Evolutionary conservation across 2,888 invertebrate species (phyloP), one percentile per base, ranked within the genome.

Genomic region (Metellina segmentata): DNA sequence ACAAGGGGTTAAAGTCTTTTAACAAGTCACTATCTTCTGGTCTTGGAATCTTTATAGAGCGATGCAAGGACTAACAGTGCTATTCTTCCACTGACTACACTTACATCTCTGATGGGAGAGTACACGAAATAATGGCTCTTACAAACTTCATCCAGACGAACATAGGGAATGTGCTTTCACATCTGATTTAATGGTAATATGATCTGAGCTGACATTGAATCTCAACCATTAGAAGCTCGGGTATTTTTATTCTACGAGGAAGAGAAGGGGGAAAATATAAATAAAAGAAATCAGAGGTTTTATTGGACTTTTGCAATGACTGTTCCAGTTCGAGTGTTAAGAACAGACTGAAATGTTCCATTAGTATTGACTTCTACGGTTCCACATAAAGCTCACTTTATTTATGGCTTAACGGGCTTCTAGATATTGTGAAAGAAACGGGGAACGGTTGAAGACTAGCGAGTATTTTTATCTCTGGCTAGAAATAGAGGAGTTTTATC

Each of bases 161-260:
- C 51, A 71, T 71, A 71, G 16, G n/a, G 49, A 86, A 79, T 71
- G 86, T 78, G 13, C 52, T 52, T 49, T 52, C 20, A 9, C 19
- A 20, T 71, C 71, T 86, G 71, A 86, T 86, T 78, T 86, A 86
- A 79, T 79, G 71, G 79, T 86, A 86, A 86, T 86, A 86, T 86
- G 86, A 79, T 52, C 20, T 16, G 52, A 69, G 52, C 34, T 79
- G 86, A 71, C 86, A 86, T 71, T 71, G 52, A 49, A 86, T 86
- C 86, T 20, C 1, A 20, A 34, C 86, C 86, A 86, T 86, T 86
- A 86, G 86, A 79, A 13, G 85, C 34, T 78, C 13, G 19, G 49
- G 8, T 81, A n/a, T 34, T 53, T 71, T 79, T 77, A n/a, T 20
- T 69, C n/a, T 16, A 48, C 11, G 81, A 81, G 20, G 6, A 71